Percentiles rank a stretch among this genome's conserved stretches.
Evolutionary conservation across 1,140 invertebrate genomes (phyloP).

Genomic region (Drosophila nasuta): DNA sequence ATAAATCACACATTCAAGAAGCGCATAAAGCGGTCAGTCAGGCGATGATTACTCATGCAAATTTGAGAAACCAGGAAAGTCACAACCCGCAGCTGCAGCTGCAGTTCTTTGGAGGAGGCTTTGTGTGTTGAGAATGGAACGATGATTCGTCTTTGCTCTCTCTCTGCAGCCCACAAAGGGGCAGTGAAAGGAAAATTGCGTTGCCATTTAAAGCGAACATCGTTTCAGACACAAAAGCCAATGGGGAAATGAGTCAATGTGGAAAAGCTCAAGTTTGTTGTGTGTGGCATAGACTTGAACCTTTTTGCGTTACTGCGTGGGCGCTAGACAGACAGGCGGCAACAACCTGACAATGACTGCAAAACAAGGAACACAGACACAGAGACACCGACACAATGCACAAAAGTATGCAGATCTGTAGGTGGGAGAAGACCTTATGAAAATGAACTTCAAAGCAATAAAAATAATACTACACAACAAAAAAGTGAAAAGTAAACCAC

Average conservation of each 20-base stretch:
- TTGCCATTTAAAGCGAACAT: slow-evolving; percentile 17
- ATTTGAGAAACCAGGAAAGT: slow-evolving; percentile 14
- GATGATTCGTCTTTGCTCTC: slow-evolving; percentile 1
- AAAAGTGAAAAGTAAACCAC: slow-evolving; percentile 64
- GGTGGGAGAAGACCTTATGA: slow-evolving; percentile 26
- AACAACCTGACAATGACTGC: slow-evolving; percentile 76
- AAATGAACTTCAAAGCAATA: slow-evolving; percentile 57
- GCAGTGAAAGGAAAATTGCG: slow-evolving; percentile 46
- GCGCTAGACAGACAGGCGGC: slow-evolving; percentile 62
- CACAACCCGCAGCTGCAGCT: too few species aligned
- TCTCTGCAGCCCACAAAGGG: too few species aligned
- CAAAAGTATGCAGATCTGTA: slow-evolving; percentile 1
- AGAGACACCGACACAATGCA: background rate
- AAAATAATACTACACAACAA: slow-evolving; percentile 21
- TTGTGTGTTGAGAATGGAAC: slow-evolving; percentile 17
- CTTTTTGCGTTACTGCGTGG: slow-evolving; percentile 35
- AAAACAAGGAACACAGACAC: slow-evolving; percentile 15
- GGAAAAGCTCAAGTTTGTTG: slow-evolving; percentile 44
- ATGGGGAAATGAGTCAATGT: slow-evolving; percentile 62
- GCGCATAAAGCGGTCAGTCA: slow-evolving; percentile 33
- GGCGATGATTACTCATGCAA: slow-evolving; percentile 46
- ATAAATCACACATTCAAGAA: slow-evolving; percentile 51
- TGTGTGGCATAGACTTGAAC: slow-evolving; percentile 51
- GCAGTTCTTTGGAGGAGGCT: slow-evolving; percentile 10
- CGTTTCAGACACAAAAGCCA: slow-evolving; percentile 48